These are phyloP conservation scores for Macrophya annulata DNA, from an alignment of 2,888 invertebrate genomes.

Conservation along the genomic window DNA sequence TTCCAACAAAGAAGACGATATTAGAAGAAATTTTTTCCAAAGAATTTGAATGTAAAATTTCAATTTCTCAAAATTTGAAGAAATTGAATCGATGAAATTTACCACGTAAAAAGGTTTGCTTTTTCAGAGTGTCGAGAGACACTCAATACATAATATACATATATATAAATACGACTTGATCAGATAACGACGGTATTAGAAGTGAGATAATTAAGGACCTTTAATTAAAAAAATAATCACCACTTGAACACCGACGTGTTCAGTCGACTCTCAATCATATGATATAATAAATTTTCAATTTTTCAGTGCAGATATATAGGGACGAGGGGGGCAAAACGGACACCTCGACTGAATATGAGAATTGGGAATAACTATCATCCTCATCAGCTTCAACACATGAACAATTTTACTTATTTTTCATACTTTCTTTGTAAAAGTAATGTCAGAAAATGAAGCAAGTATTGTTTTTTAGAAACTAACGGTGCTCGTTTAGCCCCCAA, in stretches of 20 bases:
- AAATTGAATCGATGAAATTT: neutral
- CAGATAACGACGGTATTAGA: neutral
- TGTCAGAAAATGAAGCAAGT: too few relatives aligned
- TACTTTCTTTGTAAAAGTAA: too few relatives aligned
- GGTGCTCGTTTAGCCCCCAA: too few relatives aligned
- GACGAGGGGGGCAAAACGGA: too few relatives aligned
- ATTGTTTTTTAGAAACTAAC: too few relatives aligned
- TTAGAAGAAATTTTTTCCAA: neutral
- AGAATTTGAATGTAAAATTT: neutral
- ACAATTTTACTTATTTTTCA: too few relatives aligned
- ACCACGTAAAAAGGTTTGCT: neutral
- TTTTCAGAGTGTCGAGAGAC: neutral
- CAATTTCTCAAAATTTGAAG: neutral
- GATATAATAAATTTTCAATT: neutral
- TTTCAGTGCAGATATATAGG: too few relatives aligned
- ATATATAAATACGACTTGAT: neutral
- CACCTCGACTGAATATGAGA: too few relatives aligned
- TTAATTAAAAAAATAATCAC: slow-evolving; percentile 44
- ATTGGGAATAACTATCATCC: too few relatives aligned
- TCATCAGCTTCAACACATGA: too few relatives aligned
- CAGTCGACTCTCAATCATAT: neutral
- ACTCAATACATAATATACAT: neutral
- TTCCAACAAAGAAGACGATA: too few relatives aligned
- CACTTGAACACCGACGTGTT: neutral
- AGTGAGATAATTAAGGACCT: neutral